phyloP scores from a whole-genome alignment of 2,113 vertebrate genomes.

The Lycaon pictus region DNA sequence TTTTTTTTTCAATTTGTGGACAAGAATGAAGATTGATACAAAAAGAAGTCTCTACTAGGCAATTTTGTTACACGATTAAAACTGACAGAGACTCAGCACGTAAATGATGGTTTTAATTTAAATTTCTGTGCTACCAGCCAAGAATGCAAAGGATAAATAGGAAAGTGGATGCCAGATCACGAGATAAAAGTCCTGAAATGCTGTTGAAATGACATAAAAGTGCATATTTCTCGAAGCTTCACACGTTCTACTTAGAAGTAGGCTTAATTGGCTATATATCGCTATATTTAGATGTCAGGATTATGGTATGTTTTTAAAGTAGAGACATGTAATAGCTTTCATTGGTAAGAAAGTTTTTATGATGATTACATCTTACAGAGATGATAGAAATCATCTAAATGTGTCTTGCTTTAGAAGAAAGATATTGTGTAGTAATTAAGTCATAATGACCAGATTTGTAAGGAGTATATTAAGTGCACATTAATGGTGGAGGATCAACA shows the following conservation, averaged over 20 bases:
- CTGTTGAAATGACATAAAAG: slow-evolving; percentile 42
- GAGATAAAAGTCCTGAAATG: background rate
- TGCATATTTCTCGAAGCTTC: slow-evolving; percentile 21
- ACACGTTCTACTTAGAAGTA: slow-evolving; percentile 47
- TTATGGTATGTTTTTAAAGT: slow-evolving; percentile 56
- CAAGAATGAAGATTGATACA: background rate
- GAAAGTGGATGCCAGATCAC: background rate
- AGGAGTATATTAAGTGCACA: background rate
- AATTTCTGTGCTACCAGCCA: slow-evolving; percentile 23
- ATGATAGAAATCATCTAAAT: background rate
- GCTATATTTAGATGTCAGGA: slow-evolving; percentile 59
- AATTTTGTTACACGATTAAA: slow-evolving; percentile 51
- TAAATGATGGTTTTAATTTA: slow-evolving; percentile 70
- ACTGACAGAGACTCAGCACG: background rate
- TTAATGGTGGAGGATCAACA: background rate
- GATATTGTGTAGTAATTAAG: background rate
- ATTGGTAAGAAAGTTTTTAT: slow-evolving; percentile 37
- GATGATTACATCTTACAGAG: slow-evolving; percentile 26
- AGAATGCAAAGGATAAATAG: slow-evolving; percentile 23
- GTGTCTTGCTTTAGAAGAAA: background rate
- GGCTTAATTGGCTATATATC: slow-evolving; percentile 59
- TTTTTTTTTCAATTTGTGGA: background rate
- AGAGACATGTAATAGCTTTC: slow-evolving; percentile 36
- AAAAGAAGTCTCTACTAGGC: background rate
- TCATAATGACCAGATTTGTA: background rate